Evolutionary conservation across 2,888 invertebrate genomes (phyloP).

Genomic region (Altica lythri): DNA sequence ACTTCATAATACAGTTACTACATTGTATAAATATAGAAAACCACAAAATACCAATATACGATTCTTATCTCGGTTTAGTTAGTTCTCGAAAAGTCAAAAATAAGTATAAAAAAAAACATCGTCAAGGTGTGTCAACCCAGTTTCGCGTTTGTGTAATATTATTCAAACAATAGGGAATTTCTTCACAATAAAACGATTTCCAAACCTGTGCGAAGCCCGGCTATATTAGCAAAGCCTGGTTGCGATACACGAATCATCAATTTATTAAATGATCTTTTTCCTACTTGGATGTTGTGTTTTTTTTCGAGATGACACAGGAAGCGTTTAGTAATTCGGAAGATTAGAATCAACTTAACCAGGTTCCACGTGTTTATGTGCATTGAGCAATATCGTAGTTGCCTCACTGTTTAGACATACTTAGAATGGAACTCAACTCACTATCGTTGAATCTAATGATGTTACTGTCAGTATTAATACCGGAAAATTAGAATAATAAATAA

Average conservation of each 20-base stretch:
- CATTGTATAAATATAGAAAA: constrained; percentile 23
- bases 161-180: constrained; percentile 20
- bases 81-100: constrained; percentile 1
- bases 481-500: not conserved
- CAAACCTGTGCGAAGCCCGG: constrained; percentile 5
- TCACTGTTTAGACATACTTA: too few relatives aligned
- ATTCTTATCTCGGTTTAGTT: constrained; percentile 4
- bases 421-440: not conserved
- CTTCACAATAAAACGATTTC: constrained; percentile 20
- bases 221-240: constrained; percentile 11
- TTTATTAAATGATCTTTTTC: constrained; percentile 18
- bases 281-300: constrained; percentile 6
- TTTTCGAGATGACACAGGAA: constrained; percentile 7
- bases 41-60: constrained; percentile 14
- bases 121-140: constrained; percentile 26
- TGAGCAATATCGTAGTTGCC: constrained; percentile 6
- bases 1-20: constrained; percentile 11
- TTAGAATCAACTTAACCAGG: constrained; percentile 4
- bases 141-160: constrained; percentile 13
- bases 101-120: constrained; percentile 11
- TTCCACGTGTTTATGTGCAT: constrained; percentile 4
- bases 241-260: constrained; percentile 6
- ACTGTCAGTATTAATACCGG: not conserved
- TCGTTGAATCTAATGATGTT: not conserved
- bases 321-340: constrained; percentile 2